A percentile compares a stretch with the other conserved stretches of the same genome.
Evolutionary conservation across 2,797 vertebrate genomes (phyloP).

Genomic region (Sebastes cheni): DNA sequence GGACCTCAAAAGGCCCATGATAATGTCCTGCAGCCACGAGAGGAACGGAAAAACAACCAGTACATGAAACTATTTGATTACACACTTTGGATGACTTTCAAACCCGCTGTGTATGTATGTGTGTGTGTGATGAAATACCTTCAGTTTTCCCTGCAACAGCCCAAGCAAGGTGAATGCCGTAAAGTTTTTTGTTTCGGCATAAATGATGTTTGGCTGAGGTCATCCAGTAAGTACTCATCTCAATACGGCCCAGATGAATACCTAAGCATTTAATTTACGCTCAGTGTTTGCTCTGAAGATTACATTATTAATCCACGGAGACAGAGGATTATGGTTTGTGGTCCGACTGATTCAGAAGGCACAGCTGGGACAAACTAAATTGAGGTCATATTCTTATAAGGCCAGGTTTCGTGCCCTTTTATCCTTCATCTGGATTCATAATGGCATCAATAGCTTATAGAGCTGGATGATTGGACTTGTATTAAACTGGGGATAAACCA

Average conservation of each 20-base stretch:
- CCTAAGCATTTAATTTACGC: conserved; percentile 63
- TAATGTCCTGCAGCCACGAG: conserved; percentile 19
- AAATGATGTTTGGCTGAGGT: conserved; percentile 49
- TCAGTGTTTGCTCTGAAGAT: conserved; percentile 68
- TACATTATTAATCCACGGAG: conserved; percentile 70
- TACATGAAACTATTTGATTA: conserved; percentile 40
- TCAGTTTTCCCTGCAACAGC: conserved; percentile 49
- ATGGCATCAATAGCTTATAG: conserved; percentile 5
- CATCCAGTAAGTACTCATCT: conserved; percentile 32
- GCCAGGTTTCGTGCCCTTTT: conserved; percentile 44
- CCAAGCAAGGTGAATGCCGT: conserved; percentile 42
- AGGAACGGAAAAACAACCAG: neutral
- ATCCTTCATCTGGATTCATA: conserved; percentile 43
- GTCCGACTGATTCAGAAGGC: conserved; percentile 34
- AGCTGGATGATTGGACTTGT: conserved; percentile 16
- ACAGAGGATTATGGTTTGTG: conserved; percentile 63
- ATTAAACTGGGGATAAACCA: conserved; percentile 16
- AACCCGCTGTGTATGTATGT: neutral
- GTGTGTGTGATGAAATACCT: conserved; percentile 61
- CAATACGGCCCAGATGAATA: conserved; percentile 55
- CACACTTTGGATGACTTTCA: conserved; percentile 50
- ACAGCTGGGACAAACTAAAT: conserved; percentile 62
- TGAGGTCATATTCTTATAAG: conserved; percentile 59
- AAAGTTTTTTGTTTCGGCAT: conserved; percentile 41
- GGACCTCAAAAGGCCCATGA: conserved; percentile 4